Conservation (phyloP, 2,113 vertebrate genomes). For the Ardeotis arabs region DNA sequence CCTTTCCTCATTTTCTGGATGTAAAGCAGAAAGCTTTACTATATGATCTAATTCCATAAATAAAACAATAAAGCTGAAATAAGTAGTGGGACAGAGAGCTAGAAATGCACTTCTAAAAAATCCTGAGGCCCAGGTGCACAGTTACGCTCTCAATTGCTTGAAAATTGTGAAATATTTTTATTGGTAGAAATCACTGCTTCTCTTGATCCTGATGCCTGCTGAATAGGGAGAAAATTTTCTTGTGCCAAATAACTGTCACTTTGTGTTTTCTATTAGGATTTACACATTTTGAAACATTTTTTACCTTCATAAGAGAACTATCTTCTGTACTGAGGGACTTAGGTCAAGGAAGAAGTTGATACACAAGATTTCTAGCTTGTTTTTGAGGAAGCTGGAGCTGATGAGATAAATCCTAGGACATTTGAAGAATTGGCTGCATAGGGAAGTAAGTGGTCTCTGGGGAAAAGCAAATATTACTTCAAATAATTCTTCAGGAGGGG, state of each 20-base stretch:
- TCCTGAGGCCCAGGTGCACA: background rate
- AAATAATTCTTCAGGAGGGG: background rate
- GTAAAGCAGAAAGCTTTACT: background rate
- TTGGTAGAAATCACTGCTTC: background rate
- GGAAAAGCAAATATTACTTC: background rate
- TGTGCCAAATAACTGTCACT: slow-evolving; percentile 10
- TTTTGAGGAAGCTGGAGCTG: background rate
- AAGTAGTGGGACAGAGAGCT: background rate
- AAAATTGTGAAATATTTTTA: slow-evolving; percentile 53
- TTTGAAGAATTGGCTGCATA: background rate
- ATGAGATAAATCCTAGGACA: background rate
- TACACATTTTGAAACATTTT: slow-evolving; percentile 43
- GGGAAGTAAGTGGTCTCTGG: background rate
- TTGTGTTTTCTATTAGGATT: slow-evolving; percentile 58
- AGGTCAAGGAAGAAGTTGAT: background rate
- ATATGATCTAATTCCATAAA: background rate
- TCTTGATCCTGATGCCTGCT: slow-evolving; percentile 26
- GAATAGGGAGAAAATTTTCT: background rate
- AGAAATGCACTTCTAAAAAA: slow-evolving; percentile 27
- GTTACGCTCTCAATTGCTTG: background rate
- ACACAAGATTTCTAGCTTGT: background rate
- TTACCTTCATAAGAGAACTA: slow-evolving; percentile 23
- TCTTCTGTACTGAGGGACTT: background rate
- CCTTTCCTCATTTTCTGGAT: background rate
- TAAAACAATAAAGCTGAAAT: background rate